A percentile compares a stretch with the other conserved stretches of the same genome.
Conservation (phyloP, 2,888 invertebrate species). For the Patella depressa region DNA sequence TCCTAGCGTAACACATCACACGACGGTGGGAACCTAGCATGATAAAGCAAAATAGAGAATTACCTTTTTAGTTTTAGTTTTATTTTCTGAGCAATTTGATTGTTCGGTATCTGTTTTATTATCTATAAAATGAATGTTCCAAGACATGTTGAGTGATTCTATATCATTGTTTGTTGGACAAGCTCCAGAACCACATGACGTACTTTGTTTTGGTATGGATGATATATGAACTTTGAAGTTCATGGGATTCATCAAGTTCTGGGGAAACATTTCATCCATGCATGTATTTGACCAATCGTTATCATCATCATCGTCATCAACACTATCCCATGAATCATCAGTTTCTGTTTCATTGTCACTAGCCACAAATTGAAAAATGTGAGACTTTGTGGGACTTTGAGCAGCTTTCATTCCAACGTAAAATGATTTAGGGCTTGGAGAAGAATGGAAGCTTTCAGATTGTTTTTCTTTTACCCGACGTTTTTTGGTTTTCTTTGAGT, state of each 20-base stretch:
- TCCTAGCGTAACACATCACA: too few relatives aligned
- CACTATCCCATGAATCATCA: conserved; percentile 40
- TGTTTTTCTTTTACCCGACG: neutral
- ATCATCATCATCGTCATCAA: conserved; percentile 29
- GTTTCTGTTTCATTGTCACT: conserved; percentile 36
- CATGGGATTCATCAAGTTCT: conserved; percentile 4
- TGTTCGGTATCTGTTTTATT: conserved; percentile 31
- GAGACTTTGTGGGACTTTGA: conserved; percentile 4
- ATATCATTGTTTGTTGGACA: conserved; percentile 21
- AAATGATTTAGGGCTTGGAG: conserved; percentile 37
- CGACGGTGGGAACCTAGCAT: too few relatives aligned
- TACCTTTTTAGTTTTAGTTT: neutral
- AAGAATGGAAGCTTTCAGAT: conserved; percentile 14
- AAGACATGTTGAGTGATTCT: conserved; percentile 44
- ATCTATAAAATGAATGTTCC: conserved; percentile 37
- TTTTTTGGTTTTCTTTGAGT: conserved; percentile 10
- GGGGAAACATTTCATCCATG: conserved; percentile 16
- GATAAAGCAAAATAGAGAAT: too few relatives aligned
- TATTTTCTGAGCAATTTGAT: neutral
- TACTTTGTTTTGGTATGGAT: neutral
- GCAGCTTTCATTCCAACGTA: conserved; percentile 39
- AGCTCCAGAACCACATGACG: neutral
- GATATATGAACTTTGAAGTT: conserved; percentile 15
- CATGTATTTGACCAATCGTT: conserved; percentile 8
- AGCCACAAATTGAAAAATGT: conserved; percentile 25